A percentile compares a stretch with the other conserved stretches of the same genome.
phyloP scores from a whole-genome alignment of 1,140 invertebrate genomes.

The Hyphantria cunea region DNA sequence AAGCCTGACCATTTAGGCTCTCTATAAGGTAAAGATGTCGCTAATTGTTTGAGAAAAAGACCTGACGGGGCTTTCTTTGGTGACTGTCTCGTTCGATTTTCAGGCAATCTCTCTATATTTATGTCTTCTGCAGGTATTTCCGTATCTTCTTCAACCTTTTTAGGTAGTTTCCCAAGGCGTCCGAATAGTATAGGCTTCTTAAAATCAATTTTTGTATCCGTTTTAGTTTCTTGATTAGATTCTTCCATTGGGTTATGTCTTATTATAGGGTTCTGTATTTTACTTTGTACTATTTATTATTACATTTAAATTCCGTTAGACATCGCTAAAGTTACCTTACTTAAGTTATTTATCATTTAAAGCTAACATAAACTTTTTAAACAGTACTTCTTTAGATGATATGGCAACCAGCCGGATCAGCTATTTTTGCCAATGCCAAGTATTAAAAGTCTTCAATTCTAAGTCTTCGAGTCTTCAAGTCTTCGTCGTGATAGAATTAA shows the following conservation, averaged over 20 bases:
- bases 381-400: too few relatives aligned
- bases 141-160: conserved; percentile 53
- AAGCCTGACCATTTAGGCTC: conserved; percentile 89
- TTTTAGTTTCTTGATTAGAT: conserved; percentile 22
- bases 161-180: conserved; percentile 68
- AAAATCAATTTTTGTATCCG: conserved; percentile 56
- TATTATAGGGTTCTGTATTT: neutral
- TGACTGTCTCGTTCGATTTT: conserved; percentile 30
- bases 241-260: conserved; percentile 40
- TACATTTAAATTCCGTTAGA: too few relatives aligned
- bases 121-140: conserved; percentile 37
- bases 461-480: too few relatives aligned
- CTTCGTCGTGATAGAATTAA: too few relatives aligned
- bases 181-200: conserved; percentile 75
- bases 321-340: too few relatives aligned
- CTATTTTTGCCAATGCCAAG: too few relatives aligned
- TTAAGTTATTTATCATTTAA: too few relatives aligned
- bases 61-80: conserved; percentile 49
- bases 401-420: too few relatives aligned
- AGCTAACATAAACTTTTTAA: too few relatives aligned
- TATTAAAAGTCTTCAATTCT: too few relatives aligned
- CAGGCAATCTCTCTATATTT: conserved; percentile 25
- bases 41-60: conserved; percentile 56
- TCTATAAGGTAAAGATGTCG: conserved; percentile 84
- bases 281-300: too few relatives aligned